phyloP scores from a whole-genome alignment of 2,888 invertebrate genomes.

The Chloromyia formosa region DNA sequence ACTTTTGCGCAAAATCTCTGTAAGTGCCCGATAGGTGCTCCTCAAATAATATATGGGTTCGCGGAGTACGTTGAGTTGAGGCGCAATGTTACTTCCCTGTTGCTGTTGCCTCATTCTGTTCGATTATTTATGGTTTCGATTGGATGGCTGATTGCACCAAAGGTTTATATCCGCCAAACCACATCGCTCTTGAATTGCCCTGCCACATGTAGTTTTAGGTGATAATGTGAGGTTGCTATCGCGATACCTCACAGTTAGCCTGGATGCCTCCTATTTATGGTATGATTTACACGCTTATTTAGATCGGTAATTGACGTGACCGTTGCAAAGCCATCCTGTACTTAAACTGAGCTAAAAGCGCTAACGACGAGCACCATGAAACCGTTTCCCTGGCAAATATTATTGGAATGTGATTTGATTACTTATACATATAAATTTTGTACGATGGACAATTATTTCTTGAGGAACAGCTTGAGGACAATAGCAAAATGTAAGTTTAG shows the following conservation, averaged over 20 bases:
- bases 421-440: constrained; percentile 25
- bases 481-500: neutral
- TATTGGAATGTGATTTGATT: constrained; percentile 34
- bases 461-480: neutral
- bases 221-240: constrained; percentile 28
- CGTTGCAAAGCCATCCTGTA: constrained; percentile 9
- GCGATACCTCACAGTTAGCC: neutral
- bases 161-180: constrained; percentile 6
- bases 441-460: constrained; percentile 11
- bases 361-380: constrained; percentile 9
- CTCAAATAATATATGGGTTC: constrained; percentile 15
- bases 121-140: constrained; percentile 45
- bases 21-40: constrained; percentile 17
- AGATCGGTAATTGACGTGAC: constrained; percentile 42
- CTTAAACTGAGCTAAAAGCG: neutral
- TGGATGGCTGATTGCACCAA: constrained; percentile 18
- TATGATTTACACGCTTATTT: constrained; percentile 42
- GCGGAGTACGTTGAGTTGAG: constrained; percentile 24
- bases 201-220: constrained; percentile 12
- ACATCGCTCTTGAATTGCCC: constrained; percentile 26
- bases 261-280: constrained; percentile 25
- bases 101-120: constrained; percentile 25
- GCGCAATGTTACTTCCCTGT: constrained; percentile 4
- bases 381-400: constrained; percentile 2
- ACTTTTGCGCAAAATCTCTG: neutral